Evolutionary conservation across 2,888 invertebrate species (phyloP), one percentile per base, ranked within the genome.

Genomic region (Euspilapteryx auroguttella): DNA sequence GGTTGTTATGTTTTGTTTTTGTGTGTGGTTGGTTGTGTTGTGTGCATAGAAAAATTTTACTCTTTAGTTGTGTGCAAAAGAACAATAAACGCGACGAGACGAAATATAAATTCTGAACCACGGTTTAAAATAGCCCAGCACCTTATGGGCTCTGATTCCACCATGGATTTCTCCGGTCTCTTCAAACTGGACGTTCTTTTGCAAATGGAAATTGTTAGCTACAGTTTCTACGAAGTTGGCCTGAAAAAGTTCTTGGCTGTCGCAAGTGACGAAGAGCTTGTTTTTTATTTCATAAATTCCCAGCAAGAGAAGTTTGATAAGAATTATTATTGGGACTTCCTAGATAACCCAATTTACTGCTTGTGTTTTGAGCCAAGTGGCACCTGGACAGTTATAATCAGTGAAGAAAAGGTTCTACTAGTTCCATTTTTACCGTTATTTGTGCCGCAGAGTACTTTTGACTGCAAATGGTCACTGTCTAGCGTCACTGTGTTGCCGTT

Each of bases 361-460:
- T 73, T 91, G 54, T 89, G 90, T 55, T 92, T 93, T 59, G 90
- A 92, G 64, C 87, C 89, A 2, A 81, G 85, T 33, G 91, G 90
- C 30, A 83, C 85, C 23, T 89, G 89, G 88, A 65, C 88, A 14
- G 62, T 89, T 13, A 76, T 83, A 37, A 64, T 81, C 32, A 80
- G 81, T 58, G 78, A 77, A 49, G 64, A 64, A 36, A 73, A 71
- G 38, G 49, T 77, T 4, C 44, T 75, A 14, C 47, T 76, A n/a
- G 66, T 76, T n/a, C 77, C 77, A 12, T 76, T 69, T 44, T 46
- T 77, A 17, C 73, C 77, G 1, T 39, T 66, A 17, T 73, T 77
- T 37, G 58, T 57, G 22, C 68, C 75, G 12, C 64, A 69, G 40
- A 62, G 49, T 36, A 52, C 50, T 21, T 75, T 64, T 50, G 77